phyloP scores from a whole-genome alignment of 2,113 vertebrate genomes.

The Myxocyprinus asiaticus region DNA sequence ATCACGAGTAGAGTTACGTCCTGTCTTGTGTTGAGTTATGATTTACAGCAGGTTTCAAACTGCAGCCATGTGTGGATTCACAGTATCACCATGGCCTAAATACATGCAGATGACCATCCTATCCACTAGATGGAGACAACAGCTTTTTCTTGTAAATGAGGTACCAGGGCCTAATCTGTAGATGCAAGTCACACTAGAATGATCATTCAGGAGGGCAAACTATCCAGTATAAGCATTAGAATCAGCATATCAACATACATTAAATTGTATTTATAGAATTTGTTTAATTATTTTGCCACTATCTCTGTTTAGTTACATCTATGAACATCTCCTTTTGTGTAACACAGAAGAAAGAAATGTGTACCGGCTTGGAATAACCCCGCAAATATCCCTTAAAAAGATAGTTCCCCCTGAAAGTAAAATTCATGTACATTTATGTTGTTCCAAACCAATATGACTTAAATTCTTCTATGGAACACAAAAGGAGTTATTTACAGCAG shows the following conservation, averaged over 20 bases:
- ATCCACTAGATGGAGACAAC: constrained; percentile 52
- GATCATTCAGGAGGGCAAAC: not conserved
- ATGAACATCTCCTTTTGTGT: too few relatives aligned
- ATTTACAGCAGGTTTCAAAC: not conserved
- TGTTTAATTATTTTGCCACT: not conserved
- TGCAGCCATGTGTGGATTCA: constrained; percentile 11
- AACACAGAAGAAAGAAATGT: too few relatives aligned
- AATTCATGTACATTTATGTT: too few relatives aligned
- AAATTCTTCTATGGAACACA: too few relatives aligned
- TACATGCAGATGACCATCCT: not conserved
- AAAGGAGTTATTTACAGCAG: too few relatives aligned
- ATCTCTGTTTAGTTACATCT: too few relatives aligned
- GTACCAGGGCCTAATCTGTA: too few relatives aligned
- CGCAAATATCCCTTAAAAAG: too few relatives aligned
- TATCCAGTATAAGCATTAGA: not conserved
- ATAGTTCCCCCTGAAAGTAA: too few relatives aligned
- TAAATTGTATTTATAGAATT: not conserved
- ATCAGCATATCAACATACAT: not conserved
- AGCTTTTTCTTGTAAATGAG: not conserved
- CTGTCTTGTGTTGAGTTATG: constrained; percentile 18
- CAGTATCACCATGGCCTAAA: not conserved
- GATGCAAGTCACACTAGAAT: not conserved
- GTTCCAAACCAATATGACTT: too few relatives aligned
- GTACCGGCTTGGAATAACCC: too few relatives aligned
- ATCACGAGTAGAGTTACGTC: not conserved